Conservation (phyloP, 2,113 vertebrate genomes). For the Atractosteus spatula region DNA sequence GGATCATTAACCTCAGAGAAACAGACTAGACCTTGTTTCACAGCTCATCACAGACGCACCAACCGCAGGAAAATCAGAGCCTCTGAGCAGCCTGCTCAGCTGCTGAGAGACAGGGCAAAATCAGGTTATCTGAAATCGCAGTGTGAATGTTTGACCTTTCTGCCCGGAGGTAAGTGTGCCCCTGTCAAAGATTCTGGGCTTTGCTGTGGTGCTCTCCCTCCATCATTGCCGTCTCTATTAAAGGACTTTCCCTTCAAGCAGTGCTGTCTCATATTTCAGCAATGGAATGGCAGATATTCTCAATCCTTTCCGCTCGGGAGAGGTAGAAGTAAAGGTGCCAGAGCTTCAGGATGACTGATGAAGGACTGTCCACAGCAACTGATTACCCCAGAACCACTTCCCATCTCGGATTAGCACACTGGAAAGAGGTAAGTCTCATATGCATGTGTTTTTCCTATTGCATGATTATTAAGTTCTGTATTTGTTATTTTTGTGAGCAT, state of each 20-base stretch:
- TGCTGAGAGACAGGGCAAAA: background rate
- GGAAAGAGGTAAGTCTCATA: background rate
- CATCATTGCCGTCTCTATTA: background rate
- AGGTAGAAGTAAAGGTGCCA: background rate
- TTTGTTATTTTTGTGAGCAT: no score
- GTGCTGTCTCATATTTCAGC: background rate
- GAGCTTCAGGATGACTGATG: background rate
- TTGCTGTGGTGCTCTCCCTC: background rate
- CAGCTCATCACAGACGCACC: background rate
- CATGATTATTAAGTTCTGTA: no score
- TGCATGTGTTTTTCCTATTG: no score
- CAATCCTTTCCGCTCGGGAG: background rate
- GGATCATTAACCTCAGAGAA: background rate
- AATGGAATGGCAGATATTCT: background rate
- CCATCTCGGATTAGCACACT: background rate
- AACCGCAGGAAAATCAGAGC: background rate
- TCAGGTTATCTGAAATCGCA: conserved; percentile 1
- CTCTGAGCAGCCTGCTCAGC: background rate
- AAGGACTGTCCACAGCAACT: conserved; percentile 11
- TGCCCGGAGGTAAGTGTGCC: background rate
- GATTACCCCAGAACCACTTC: background rate
- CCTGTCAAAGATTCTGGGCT: background rate
- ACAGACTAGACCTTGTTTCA: background rate
- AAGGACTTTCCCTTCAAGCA: background rate
- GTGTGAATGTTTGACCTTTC: conserved; percentile 15